phyloP scores from a whole-genome alignment of 2,797 vertebrate species.

The Vireo griseus region DNA sequence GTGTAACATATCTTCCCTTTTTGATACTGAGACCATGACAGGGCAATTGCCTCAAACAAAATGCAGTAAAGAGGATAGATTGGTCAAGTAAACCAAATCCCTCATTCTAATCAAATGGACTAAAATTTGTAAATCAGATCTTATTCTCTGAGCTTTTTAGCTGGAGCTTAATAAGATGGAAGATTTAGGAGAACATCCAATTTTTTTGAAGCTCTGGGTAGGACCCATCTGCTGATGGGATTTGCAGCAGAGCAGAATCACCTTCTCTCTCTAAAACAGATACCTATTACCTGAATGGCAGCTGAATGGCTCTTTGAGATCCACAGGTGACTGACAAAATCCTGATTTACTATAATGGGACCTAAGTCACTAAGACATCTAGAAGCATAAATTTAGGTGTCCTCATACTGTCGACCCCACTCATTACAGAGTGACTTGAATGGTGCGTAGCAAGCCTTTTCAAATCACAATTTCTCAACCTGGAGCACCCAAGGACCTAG shows the following conservation, averaged over 20 bases:
- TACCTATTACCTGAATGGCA: neutral
- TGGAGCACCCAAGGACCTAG: neutral
- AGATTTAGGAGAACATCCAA: neutral
- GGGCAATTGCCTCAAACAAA: neutral
- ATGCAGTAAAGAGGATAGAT: neutral
- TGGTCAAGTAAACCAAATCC: neutral
- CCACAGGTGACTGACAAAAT: neutral
- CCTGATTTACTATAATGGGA: neutral
- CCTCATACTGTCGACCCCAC: neutral
- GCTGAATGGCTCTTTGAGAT: neutral
- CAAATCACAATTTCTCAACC: neutral
- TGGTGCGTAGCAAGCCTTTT: neutral
- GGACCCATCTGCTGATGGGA: neutral
- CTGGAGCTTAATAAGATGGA: neutral
- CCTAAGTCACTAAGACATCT: neutral
- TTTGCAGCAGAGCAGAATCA: neutral
- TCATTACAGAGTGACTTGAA: rapidly evolving
- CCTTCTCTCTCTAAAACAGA: neutral
- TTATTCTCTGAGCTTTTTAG: neutral
- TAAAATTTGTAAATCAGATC: neutral
- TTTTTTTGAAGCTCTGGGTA: neutral
- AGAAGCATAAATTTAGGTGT: neutral
- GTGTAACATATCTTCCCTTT: neutral
- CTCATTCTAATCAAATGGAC: neutral
- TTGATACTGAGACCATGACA: neutral